Conservation (phyloP, 2,888 invertebrate genomes). For the Platycheirus rosarum region DNA sequence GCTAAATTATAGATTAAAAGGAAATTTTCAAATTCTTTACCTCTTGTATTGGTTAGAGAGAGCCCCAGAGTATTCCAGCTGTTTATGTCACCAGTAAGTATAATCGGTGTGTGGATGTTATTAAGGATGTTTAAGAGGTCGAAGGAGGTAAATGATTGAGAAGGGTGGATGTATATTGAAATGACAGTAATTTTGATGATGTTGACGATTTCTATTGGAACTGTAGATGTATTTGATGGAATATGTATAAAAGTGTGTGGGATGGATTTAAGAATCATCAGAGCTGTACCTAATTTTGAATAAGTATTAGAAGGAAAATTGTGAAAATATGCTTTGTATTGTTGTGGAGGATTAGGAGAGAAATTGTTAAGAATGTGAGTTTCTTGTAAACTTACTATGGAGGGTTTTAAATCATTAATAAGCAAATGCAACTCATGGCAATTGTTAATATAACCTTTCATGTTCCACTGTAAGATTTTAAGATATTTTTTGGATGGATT, state of each 20-base stretch:
- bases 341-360: conserved; percentile 18
- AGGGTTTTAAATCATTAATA: conserved; percentile 34
- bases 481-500: neutral
- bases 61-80: conserved; percentile 46
- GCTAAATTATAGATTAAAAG: no score
- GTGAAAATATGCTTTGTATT: conserved; percentile 27
- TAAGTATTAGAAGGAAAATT: conserved; percentile 7
- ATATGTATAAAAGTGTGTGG: neutral
- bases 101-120: conserved; percentile 9
- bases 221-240: conserved; percentile 13
- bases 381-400: conserved; percentile 39
- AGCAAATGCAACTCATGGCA: conserved; percentile 32
- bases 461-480: conserved; percentile 33
- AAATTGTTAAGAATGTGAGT: conserved; percentile 45
- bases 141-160: conserved; percentile 20
- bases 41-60: no score
- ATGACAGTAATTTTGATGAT: conserved; percentile 37
- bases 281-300: neutral
- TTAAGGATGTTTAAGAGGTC: conserved; percentile 7
- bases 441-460: conserved; percentile 26
- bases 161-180: conserved; percentile 35
- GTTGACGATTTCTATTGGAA: conserved; percentile 40
- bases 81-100: conserved; percentile 38
- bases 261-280: neutral
- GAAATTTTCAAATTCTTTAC: no score